Evolutionary conservation across 2,797 vertebrate species (phyloP).

Genomic region (Erpetoichthys calabaricus): DNA sequence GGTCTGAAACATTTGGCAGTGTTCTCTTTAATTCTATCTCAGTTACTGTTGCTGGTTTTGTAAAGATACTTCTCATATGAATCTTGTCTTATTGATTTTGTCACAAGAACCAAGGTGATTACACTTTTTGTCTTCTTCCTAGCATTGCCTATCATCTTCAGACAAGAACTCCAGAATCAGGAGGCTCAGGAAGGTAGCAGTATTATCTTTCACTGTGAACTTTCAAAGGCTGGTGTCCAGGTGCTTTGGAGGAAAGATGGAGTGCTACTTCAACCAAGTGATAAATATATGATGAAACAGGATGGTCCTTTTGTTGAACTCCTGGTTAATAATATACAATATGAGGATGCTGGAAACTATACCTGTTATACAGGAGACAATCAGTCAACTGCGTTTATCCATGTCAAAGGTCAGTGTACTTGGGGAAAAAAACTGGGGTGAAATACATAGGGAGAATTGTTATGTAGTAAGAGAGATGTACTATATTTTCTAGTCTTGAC

Average conservation of each 20-base stretch:
- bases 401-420: slow-evolving; percentile 29
- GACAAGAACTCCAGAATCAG: slow-evolving; percentile 29
- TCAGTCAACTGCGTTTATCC: slow-evolving; percentile 22
- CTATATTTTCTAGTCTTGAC: too few relatives aligned
- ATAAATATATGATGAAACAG: slow-evolving; percentile 30
- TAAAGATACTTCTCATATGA: too few relatives aligned
- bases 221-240: slow-evolving; percentile 23
- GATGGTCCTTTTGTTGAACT: slow-evolving; percentile 21
- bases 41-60: too few relatives aligned
- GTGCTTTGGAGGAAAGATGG: slow-evolving; percentile 42
- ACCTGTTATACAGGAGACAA: slow-evolving; percentile 32
- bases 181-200: slow-evolving; percentile 29
- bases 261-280: slow-evolving; percentile 14
- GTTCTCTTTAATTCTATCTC: neutral
- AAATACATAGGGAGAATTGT: too few relatives aligned
- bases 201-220: slow-evolving; percentile 23
- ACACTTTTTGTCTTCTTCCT: slow-evolving; percentile 17
- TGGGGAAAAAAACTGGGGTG: too few relatives aligned
- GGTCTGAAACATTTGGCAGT: slow-evolving; percentile 21
- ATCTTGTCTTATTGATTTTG: too few relatives aligned
- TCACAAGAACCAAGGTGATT: neutral
- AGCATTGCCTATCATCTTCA: slow-evolving; percentile 56
- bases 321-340: slow-evolving; percentile 15
- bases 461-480: too few relatives aligned
- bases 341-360: slow-evolving; percentile 35